A percentile compares a stretch with the other conserved stretches of the same genome.
phyloP scores from a whole-genome alignment of 2,113 vertebrate genomes.

The Neoarius graeffei region DNA sequence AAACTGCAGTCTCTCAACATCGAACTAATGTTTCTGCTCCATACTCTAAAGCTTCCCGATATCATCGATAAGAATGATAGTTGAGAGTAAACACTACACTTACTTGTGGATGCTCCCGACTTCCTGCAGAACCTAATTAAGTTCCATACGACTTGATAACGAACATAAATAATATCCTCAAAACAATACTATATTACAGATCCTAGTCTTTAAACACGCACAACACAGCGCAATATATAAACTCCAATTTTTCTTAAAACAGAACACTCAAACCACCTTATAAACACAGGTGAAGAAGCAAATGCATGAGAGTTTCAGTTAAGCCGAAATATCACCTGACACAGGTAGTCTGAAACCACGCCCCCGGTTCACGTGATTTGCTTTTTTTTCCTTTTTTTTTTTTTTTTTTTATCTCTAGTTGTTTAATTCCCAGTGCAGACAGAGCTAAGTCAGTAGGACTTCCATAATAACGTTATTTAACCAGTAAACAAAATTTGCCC shows the following conservation, averaged over 20 bases:
- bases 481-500: not conserved
- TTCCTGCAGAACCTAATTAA: slow-evolving; percentile 2
- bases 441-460: not conserved
- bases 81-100: not conserved
- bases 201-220: not conserved
- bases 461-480: not conserved
- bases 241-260: not conserved
- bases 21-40: not conserved
- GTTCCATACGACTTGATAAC: not conserved
- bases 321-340: slow-evolving; percentile 57
- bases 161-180: not conserved
- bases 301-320: slow-evolving; percentile 26
- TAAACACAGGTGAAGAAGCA: not conserved
- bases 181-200: not conserved
- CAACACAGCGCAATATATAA: not conserved
- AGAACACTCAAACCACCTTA: not conserved
- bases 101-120: slow-evolving; percentile 10
- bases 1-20: not conserved
- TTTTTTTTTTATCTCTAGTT: not conserved
- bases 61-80: not conserved
- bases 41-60: not conserved
- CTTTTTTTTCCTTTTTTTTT: not conserved
- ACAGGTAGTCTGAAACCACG: slow-evolving; percentile 62
- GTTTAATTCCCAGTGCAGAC: not conserved
- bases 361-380: slow-evolving; percentile 48